Evolutionary conservation across 2,113 vertebrate genomes (phyloP), one percentile per base, ranked within the genome.

Genomic region (Chitala chitala): DNA sequence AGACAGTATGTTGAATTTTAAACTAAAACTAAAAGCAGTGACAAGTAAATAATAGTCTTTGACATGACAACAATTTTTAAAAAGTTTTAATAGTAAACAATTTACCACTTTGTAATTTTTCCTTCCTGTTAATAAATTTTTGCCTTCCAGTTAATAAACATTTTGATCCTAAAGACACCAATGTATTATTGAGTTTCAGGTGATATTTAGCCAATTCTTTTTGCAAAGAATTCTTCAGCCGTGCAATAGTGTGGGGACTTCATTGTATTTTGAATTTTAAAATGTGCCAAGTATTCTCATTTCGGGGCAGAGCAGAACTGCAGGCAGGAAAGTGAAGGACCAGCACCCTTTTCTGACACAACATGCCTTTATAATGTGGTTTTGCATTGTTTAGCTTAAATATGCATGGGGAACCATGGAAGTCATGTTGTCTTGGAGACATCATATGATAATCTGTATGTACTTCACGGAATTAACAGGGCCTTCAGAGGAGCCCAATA

Each of bases 341-440:
- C 56, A 12, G 12, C 12, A 33, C 26, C 4, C 9, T 58, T 5
- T 58, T 58, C 55, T 12, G 10, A 29, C 24, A 5, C 55, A 58
- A 5, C 55, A 58, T 31, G 55, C 55, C 55, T 31, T 31, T n/a
- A n/a, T n/a, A n/a, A n/a, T n/a, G n/a, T n/a, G n/a, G n/a, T n/a
- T n/a, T n/a, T n/a, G n/a, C n/a, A n/a, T n/a, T 58, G 24, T 50
- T 5, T 51, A 17, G 50, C 50, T 51, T 12, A 58, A 12, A 31
- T 26, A 58, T 58, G 55, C 55, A 31, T 58, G 55, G 55, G 55
- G 24, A 13, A 13, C 55, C 55, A 58, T 58, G 55, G 55, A 58
- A 58, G 55, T 9, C 55, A 58, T 58, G 9, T 58, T 58, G 26
- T 13, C 17, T 1, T 29, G n/a, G n/a, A n/a, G n/a, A n/a, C n/a